These are phyloP conservation scores for Chaetodon trifascialis DNA, from an alignment of 2,113 vertebrate genomes.

Conservation along the genomic window DNA sequence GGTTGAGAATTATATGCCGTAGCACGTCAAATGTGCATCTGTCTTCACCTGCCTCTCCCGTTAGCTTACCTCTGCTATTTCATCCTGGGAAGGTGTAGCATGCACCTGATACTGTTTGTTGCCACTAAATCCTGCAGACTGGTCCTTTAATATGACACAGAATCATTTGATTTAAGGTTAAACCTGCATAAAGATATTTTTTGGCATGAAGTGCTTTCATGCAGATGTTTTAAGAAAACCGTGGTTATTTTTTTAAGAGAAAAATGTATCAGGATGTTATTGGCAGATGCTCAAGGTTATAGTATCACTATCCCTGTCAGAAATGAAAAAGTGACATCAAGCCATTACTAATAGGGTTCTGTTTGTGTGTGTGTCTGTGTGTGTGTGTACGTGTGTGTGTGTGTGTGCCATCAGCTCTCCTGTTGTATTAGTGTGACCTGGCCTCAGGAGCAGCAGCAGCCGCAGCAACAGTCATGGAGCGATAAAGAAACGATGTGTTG, in stretches of 20 bases:
- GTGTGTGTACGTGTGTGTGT: slow-evolving; percentile 6
- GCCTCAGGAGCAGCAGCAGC: slow-evolving; percentile 72
- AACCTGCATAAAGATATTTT: background rate
- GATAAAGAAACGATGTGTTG: slow-evolving; percentile 83
- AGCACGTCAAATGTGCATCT: background rate
- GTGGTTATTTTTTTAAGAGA: background rate
- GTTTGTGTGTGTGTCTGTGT: slow-evolving; percentile 37
- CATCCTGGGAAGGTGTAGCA: no score
- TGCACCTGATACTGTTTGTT: no score
- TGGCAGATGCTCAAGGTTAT: slow-evolving; percentile 11
- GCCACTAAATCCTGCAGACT: no score
- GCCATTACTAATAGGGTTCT: slow-evolving; percentile 2
- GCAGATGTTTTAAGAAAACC: background rate
- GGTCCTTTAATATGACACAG: background rate
- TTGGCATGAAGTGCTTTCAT: background rate
- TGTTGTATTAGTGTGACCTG: slow-evolving; percentile 76
- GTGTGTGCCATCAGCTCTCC: slow-evolving; percentile 57
- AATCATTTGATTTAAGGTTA: background rate
- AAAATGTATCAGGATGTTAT: no score
- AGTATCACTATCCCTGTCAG: slow-evolving; percentile 8
- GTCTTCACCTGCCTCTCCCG: no score
- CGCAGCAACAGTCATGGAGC: slow-evolving; percentile 63
- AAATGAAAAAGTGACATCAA: slow-evolving; percentile 18
- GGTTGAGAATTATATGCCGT: background rate
- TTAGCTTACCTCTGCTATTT: no score